Percentiles rank a stretch among this genome's conserved stretches.
Evolutionary conservation across 2,888 invertebrate genomes (phyloP).

Genomic region (Pandemis cinnamomeana): DNA sequence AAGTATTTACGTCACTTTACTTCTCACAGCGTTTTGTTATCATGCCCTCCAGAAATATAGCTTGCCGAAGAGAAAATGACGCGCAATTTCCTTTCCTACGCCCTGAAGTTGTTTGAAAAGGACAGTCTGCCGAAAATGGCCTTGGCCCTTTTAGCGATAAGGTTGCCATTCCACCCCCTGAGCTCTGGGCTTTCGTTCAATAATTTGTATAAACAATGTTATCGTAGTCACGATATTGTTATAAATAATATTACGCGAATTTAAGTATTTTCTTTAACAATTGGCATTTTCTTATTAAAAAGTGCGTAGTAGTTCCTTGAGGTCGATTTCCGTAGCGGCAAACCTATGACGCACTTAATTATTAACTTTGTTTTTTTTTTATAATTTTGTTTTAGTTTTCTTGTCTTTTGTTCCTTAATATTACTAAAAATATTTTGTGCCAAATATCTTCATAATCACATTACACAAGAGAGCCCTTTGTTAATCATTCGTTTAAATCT

Average conservation of each 20-base stretch:
- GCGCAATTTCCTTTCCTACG: conserved; percentile 27
- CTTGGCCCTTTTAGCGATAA: conserved; percentile 22
- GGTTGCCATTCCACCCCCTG: conserved; percentile 1
- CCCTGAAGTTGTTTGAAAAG: conserved; percentile 27
- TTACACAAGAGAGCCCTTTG: background rate
- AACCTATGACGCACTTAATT: too few relatives aligned
- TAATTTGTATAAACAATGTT: conserved; percentile 6
- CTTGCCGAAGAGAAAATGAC: background rate
- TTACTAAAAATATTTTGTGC: background rate
- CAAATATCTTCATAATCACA: background rate
- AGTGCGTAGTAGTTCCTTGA: too few relatives aligned
- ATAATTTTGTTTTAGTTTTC: too few relatives aligned
- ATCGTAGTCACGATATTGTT: background rate
- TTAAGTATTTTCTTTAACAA: too few relatives aligned
- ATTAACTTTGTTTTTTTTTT: too few relatives aligned
- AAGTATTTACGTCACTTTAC: background rate
- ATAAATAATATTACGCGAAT: background rate
- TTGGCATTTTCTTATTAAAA: too few relatives aligned
- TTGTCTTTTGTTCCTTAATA: too few relatives aligned
- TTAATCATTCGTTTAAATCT: background rate
- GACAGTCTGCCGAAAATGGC: conserved; percentile 23
- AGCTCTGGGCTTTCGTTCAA: conserved; percentile 3
- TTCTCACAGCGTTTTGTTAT: background rate
- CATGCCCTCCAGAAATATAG: background rate
- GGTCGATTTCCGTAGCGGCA: too few relatives aligned